Evolutionary conservation across 2,888 invertebrate genomes (phyloP).

Genomic region (Erynnis tages): DNA sequence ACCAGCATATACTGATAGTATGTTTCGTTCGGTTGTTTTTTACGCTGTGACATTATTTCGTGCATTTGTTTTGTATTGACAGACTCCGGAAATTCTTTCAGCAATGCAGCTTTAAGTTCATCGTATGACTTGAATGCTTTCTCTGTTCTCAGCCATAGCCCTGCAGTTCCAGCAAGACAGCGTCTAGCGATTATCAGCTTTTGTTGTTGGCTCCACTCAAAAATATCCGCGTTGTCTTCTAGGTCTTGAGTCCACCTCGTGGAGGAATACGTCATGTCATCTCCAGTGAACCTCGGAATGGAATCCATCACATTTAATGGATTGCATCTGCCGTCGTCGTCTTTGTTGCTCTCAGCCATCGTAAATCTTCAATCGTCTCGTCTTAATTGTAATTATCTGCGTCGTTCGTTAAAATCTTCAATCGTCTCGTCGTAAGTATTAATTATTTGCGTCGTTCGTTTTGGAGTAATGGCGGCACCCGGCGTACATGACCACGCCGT

Average conservation of each 20-base stretch:
- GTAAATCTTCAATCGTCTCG: too few relatives aligned
- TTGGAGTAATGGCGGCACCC: too few relatives aligned
- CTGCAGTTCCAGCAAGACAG: constrained; percentile 17
- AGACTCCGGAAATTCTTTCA: background rate
- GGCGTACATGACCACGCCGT: too few relatives aligned
- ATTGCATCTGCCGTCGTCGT: too few relatives aligned
- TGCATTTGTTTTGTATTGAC: constrained; percentile 24
- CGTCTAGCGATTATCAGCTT: constrained; percentile 23
- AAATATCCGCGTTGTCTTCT: constrained; percentile 29
- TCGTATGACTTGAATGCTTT: constrained; percentile 1
- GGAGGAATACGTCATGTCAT: constrained; percentile 1
- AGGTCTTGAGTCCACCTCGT: constrained; percentile 24
- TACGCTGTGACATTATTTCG: constrained; percentile 32
- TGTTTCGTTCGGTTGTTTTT: constrained; percentile 29
- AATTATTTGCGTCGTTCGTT: too few relatives aligned
- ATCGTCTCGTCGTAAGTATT: too few relatives aligned
- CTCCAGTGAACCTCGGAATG: background rate
- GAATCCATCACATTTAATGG: background rate
- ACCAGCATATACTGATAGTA: constrained; percentile 33
- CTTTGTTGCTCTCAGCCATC: too few relatives aligned
- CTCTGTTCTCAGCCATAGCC: constrained; percentile 4
- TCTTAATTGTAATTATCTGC: too few relatives aligned
- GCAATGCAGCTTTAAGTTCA: constrained; percentile 9
- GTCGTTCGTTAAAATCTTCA: too few relatives aligned
- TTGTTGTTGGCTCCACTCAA: constrained; percentile 27